These are phyloP conservation scores for Euthynnus affinis DNA, from an alignment of 2,797 vertebrate genomes.

Conservation along the genomic window DNA sequence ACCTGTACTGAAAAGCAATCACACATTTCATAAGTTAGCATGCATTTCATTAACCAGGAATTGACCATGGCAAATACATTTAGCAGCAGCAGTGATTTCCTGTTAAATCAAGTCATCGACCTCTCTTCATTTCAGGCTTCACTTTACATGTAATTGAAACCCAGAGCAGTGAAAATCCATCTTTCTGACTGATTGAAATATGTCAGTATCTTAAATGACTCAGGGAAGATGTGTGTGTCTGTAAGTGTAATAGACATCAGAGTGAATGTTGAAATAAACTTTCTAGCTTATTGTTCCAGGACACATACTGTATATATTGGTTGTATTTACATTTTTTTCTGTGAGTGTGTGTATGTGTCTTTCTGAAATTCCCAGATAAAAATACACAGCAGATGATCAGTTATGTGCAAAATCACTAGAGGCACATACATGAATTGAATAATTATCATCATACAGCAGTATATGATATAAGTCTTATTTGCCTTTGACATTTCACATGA, in stretches of 20 bases:
- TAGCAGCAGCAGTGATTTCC: neutral
- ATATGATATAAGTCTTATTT: no score
- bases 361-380: no score
- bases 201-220: constrained; percentile 29
- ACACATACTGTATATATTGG: neutral
- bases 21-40: neutral
- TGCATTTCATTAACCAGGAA: constrained; percentile 28
- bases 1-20: no score
- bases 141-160: constrained; percentile 29
- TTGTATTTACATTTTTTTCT: neutral
- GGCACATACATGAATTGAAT: no score
- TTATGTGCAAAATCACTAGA: neutral
- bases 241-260: neutral
- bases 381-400: neutral
- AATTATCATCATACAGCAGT: no score
- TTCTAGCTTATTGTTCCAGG: neutral
- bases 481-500: no score
- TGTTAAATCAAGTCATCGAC: no score
- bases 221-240: neutral
- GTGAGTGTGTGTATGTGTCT: no score
- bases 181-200: constrained; percentile 32
- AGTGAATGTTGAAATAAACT: neutral
- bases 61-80: constrained; percentile 17
- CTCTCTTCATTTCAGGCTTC: constrained; percentile 14
- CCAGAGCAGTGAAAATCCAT: constrained; percentile 27